These are phyloP conservation scores for Numenius phaeopus DNA, from an alignment of 2,797 vertebrate genomes.

Conservation along the genomic window DNA sequence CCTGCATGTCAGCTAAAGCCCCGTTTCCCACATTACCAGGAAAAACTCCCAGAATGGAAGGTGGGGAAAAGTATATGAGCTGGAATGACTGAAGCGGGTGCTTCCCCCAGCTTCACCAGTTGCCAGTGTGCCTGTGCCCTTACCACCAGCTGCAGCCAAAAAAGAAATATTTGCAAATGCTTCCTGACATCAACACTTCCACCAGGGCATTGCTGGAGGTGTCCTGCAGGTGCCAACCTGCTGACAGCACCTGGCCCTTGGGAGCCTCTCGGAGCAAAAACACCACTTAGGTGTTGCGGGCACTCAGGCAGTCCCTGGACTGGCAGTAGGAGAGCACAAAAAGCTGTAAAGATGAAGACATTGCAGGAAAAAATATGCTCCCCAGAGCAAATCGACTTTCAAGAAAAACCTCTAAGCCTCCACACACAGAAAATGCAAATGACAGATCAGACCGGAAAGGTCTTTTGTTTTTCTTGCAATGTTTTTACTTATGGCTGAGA, in stretches of 20 bases:
- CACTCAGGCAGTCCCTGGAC: not conserved
- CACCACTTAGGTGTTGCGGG: not conserved
- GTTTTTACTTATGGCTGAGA: not conserved
- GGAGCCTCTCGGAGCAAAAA: not conserved
- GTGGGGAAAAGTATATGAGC: not conserved
- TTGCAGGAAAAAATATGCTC: not conserved
- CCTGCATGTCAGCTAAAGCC: rapidly evolving
- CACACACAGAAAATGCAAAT: not conserved
- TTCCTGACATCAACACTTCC: not conserved
- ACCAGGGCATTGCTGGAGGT: not conserved
- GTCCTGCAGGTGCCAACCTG: not conserved
- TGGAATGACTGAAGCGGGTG: not conserved
- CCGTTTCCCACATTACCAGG: not conserved
- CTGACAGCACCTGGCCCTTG: rapidly evolving
- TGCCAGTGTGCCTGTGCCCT: not conserved
- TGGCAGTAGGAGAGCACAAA: not conserved
- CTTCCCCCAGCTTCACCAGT: not conserved
- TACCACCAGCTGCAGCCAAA: not conserved
- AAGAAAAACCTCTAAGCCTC: not conserved
- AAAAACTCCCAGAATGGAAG: not conserved
- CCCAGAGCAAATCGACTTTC: not conserved
- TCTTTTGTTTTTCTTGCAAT: not conserved
- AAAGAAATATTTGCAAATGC: not conserved
- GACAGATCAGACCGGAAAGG: not conserved
- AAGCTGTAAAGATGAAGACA: not conserved